Evolutionary conservation across 2,113 vertebrate genomes (phyloP).

Genomic region (Corythaixoides concolor): DNA sequence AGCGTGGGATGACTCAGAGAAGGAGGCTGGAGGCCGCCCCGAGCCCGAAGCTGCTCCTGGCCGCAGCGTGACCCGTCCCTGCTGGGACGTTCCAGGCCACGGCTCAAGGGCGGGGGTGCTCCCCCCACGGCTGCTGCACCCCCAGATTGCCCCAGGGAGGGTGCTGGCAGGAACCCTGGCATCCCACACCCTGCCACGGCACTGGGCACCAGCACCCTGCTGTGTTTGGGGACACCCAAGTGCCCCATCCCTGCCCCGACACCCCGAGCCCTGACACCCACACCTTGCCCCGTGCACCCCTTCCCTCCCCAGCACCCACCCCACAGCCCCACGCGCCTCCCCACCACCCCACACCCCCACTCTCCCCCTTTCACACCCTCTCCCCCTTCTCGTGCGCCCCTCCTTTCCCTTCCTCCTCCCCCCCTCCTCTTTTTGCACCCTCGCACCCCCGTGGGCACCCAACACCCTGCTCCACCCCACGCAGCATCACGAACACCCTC

Average conservation of each 20-base stretch:
- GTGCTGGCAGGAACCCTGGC: neutral
- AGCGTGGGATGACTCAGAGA: neutral
- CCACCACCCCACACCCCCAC: neutral
- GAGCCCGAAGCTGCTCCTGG: neutral
- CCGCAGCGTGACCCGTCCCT: neutral
- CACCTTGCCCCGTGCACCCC: neutral
- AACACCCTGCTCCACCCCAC: neutral
- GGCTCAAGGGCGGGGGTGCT: neutral
- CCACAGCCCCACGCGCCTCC: neutral
- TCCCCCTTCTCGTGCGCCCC: too few relatives aligned
- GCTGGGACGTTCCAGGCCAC: neutral
- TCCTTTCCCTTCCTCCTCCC: too few relatives aligned
- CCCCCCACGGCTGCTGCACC: neutral
- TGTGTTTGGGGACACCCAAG: neutral
- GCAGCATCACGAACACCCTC: neutral
- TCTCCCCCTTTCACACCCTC: neutral
- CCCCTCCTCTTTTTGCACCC: neutral
- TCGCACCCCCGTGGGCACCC: neutral
- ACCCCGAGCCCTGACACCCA: neutral
- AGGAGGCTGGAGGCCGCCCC: neutral
- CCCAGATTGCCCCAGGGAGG: neutral
- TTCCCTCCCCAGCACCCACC: neutral
- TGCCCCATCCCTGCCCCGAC: neutral
- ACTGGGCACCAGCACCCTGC: too few relatives aligned
- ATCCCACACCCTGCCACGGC: fast-evolving